Evolutionary conservation across 2,797 vertebrate species (phyloP).

Genomic region (Hirundo rustica): DNA sequence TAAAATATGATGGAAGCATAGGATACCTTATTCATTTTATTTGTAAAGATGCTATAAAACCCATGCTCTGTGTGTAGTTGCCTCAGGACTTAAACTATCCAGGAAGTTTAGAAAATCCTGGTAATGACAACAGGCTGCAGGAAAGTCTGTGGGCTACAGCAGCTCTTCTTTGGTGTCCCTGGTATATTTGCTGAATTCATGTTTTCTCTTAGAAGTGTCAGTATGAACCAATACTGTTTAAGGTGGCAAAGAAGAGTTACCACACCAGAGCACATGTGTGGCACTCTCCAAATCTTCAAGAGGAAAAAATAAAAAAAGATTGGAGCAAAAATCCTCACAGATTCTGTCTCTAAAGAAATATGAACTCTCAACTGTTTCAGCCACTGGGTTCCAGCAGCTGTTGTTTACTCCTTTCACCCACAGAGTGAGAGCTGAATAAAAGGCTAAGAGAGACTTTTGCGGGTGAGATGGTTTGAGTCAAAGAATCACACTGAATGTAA

Average conservation of each 20-base stretch:
- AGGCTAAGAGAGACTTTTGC: neutral
- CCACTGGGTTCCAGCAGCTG: neutral
- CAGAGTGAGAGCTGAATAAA: conserved; percentile 10
- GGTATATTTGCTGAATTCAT: neutral
- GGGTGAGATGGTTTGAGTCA: neutral
- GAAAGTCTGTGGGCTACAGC: neutral
- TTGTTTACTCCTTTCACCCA: conserved; percentile 33
- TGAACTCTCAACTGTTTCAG: neutral
- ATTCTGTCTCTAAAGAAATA: neutral
- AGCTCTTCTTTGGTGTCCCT: neutral
- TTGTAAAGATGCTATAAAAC: neutral
- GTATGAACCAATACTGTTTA: neutral
- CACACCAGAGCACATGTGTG: fast-evolving
- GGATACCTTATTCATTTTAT: neutral
- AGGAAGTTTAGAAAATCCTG: conserved; percentile 35
- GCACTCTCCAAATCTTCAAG: neutral
- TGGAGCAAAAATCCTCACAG: neutral
- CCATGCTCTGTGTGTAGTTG: neutral
- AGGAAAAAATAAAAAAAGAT: neutral
- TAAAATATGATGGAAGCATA: neutral
- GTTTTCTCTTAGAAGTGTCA: neutral
- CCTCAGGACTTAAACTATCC: neutral
- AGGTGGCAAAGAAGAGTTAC: neutral
- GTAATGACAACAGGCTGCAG: neutral
- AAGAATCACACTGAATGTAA: neutral